These are phyloP conservation scores for Chouioia cunea DNA, from an alignment of 2,888 invertebrate species.

Conservation along the genomic window DNA sequence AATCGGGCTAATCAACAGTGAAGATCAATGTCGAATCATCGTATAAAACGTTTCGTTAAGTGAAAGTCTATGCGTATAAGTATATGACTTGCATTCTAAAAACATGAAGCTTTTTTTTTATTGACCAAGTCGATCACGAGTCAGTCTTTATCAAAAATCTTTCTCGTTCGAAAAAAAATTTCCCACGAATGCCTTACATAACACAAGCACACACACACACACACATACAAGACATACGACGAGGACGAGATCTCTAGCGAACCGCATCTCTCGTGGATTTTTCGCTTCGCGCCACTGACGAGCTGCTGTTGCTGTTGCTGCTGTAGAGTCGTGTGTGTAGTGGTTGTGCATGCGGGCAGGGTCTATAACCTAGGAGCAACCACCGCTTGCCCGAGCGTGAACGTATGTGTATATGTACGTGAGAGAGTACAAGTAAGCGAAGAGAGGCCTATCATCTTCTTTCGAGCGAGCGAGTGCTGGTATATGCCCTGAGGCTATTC, in stretches of 20 bases:
- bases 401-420: background rate
- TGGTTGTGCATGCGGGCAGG: constrained; percentile 22
- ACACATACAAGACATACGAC: background rate
- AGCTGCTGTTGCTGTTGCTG: constrained; percentile 4
- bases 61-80: too few relatives aligned
- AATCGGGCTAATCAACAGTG: too few relatives aligned
- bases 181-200: background rate
- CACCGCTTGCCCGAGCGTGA: background rate
- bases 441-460: constrained; percentile 35
- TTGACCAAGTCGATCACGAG: too few relatives aligned
- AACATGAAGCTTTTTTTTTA: too few relatives aligned
- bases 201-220: background rate
- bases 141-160: too few relatives aligned
- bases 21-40: too few relatives aligned
- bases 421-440: background rate
- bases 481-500: constrained; percentile 17
- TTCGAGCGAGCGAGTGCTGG: constrained; percentile 1
- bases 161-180: too few relatives aligned
- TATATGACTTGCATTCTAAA: too few relatives aligned
- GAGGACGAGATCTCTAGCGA: too few relatives aligned
- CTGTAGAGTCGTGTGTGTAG: constrained; percentile 12
- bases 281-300: background rate
- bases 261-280: too few relatives aligned
- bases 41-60: too few relatives aligned
- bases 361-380: constrained; percentile 41